Percentiles rank a stretch among this genome's conserved stretches.
Evolutionary conservation across 2,888 invertebrate genomes (phyloP).

Genomic region (Cataglyphis rosenhaueri): DNA sequence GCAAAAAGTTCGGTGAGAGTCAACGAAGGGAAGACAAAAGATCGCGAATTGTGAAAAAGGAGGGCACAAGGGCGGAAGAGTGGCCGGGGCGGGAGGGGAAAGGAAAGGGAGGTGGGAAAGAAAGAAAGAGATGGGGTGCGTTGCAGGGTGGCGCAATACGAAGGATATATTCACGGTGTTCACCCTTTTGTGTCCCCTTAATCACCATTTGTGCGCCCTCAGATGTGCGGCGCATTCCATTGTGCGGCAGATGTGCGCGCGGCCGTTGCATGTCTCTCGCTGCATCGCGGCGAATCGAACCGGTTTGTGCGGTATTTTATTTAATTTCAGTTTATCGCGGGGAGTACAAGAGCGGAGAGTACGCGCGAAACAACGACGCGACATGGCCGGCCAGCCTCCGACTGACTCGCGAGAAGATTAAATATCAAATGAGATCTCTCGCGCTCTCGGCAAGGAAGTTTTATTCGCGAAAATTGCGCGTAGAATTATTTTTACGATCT

Average conservation of each 20-base stretch:
- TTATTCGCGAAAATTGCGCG: constrained; percentile 1
- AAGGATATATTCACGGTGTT: constrained; percentile 74
- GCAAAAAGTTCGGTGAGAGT: constrained; percentile 53
- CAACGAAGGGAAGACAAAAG: constrained; percentile 51
- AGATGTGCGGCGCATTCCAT: constrained; percentile 63
- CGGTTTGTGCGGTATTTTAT: constrained; percentile 50
- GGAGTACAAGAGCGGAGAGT: neutral
- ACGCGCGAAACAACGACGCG: neutral
- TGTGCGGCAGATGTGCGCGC: constrained; percentile 74
- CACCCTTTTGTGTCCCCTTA: constrained; percentile 77
- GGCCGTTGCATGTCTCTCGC: constrained; percentile 44
- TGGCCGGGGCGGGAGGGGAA: neutral
- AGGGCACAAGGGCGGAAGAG: neutral
- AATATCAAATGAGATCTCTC: constrained; percentile 24
- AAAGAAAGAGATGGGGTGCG: constrained; percentile 27
- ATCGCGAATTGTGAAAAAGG: constrained; percentile 29
- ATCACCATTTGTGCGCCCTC: constrained; percentile 76
- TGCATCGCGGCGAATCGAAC: constrained; percentile 50
- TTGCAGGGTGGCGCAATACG: constrained; percentile 44
- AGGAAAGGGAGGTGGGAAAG: constrained; percentile 38
- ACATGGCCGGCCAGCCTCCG: neutral
- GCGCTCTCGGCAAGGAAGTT: constrained; percentile 3
- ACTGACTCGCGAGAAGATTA: constrained; percentile 29
- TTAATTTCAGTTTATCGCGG: constrained; percentile 50
- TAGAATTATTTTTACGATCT: constrained; percentile 31